Evolutionary conservation across 1,140 invertebrate genomes (phyloP).

Genomic region (Ylistrum balloti): DNA sequence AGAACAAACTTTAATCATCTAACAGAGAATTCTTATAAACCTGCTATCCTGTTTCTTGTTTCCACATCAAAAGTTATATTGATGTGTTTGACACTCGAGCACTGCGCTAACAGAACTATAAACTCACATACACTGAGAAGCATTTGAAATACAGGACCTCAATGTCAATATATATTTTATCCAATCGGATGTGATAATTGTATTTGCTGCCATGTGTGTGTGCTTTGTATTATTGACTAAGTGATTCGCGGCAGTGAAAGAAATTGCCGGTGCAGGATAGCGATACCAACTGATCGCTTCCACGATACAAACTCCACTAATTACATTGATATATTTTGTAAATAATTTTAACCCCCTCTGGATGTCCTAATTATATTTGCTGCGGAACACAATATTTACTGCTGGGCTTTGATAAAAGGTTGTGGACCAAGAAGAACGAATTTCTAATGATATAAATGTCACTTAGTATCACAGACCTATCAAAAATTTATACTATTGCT

Average conservation of each 20-base stretch:
- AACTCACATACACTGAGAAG: not conserved
- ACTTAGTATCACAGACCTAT: not conserved
- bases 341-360: slow-evolving; percentile 36
- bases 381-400: slow-evolving; percentile 15
- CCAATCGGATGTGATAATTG: slow-evolving; percentile 32
- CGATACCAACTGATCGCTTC: not conserved
- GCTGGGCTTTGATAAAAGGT: slow-evolving; percentile 26
- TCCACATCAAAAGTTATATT: not conserved
- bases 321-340: slow-evolving; percentile 40
- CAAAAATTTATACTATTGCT: not conserved
- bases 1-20: not conserved
- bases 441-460: not conserved
- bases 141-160: not conserved
- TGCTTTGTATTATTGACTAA: slow-evolving; percentile 6
- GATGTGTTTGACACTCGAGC: not conserved
- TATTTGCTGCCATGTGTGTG: not conserved
- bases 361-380: slow-evolving; percentile 27
- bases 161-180: slow-evolving; percentile 22
- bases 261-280: not conserved
- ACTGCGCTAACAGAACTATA: not conserved
- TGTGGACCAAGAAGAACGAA: not conserved
- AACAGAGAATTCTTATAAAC: not conserved
- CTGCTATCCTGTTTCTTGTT: not conserved
- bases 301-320: not conserved
- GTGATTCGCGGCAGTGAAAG: not conserved